Evolutionary conservation across 1,140 invertebrate species (phyloP), one percentile per base, ranked within the genome.

Genomic region (Lucilia cuprina): DNA sequence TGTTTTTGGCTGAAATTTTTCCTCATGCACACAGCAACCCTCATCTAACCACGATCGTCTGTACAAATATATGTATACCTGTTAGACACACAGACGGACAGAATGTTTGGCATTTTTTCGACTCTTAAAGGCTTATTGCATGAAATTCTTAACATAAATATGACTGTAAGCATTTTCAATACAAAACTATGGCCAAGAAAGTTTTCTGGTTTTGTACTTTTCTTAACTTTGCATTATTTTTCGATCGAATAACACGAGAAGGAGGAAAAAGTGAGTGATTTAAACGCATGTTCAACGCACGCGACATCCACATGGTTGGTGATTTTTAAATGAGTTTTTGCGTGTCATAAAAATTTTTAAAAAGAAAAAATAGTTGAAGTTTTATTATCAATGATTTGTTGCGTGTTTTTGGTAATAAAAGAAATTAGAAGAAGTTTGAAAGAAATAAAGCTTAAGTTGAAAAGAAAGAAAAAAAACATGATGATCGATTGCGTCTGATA

Each of bases 271-370:
- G 19, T 21, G 4, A 80, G 41, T 25, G 41, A 41, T 78, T 78
- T 80, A 21, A 80, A 80, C 77, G 77, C 77, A 80, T 80, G 77
- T 49, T 80, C 41, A 49, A 80, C 77, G 77, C 77, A 80, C 77
- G 77, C 77, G 41, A 80, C 77, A 80, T 47, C 17, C 77, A 49
- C 17, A 70, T 21, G 65, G 75, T 78, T 25, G n/a, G 77, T 34
- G 77, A 19, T 80, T 49, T 80, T 49, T 80, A 80, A 80, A 47
- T 80, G 25, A 80, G 77, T 49, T 80, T 80, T 80, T 80, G 77
- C 77, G 77, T 80, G 77, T 80, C 77, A 80, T 49, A 80, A 17
- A 50, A 9, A 21, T 50, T n/a, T n/a, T n/a, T 25, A 55, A 14
- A n/a, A 70, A 25, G 21, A n/a, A 17, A 60, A 60, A 60, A 60